Base-by-base conservation (phyloP, 2,888 invertebrate species). In the Cetonia aurata region DNA sequence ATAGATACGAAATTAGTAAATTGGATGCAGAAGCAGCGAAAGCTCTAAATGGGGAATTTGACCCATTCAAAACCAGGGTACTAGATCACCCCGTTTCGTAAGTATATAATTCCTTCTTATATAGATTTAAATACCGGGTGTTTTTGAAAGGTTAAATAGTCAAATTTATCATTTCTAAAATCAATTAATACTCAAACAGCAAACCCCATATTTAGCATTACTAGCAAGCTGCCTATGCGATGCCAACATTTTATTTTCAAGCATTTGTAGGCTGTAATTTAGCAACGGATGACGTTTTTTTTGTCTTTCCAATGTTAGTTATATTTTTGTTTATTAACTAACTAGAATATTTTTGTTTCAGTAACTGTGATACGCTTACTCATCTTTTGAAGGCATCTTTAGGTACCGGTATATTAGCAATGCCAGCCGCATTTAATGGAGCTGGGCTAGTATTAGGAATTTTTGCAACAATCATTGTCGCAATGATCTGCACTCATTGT, bases 381-480 rank as follows among this genome's bases (percentile, higher is more conserved):
- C 97, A 98, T 88, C 88, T 99, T 75, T 87, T 98, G 78, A 99
- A 98, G 85, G 98, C 97, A 6, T 96, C 97, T 42, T 89, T 99
- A 70, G 99, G 99, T 31, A 98, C 98, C 8, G 99, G 99, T 55
- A 96, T 99, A 80, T 88, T 99, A 75, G 90, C 98, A 0, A 96
- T 99, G 94, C 98, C 98, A 0, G 88, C 90, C 70, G 98, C 98
- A 10, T 96, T 98, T 83, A 92, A 91, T 83, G 90, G 92, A 82
- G 91, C 96, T 6, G 99, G 99, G 46, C 87, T 98, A 48, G 86
- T 93, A 73, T 87, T 94, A 73, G 98, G 98, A 60, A 89, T 96
- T 73, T 87, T 94, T 78, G 92, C 94, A 69, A 93, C 98, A 0
- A 87, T 96, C 55, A 83, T 95, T 15, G 94, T 98, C 17, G 96